A percentile compares a stretch with the other conserved stretches of the same genome.
Evolutionary conservation across 2,113 vertebrate species (phyloP).

Genomic region (Dinomys branickii): DNA sequence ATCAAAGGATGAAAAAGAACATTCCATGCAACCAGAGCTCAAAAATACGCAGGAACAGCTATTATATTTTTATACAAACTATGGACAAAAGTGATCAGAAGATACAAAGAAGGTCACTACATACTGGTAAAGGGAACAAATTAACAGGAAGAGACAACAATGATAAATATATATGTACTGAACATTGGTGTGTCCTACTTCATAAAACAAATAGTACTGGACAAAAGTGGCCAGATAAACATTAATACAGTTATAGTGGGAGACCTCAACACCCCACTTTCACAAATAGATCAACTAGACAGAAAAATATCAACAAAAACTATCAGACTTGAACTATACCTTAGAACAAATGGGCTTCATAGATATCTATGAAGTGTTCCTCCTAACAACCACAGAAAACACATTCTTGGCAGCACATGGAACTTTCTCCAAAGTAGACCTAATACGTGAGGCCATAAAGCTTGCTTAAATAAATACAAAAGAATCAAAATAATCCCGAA

Average conservation of each 20-base stretch:
- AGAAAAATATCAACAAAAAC: background rate
- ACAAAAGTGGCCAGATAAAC: background rate
- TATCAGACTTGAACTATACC: background rate
- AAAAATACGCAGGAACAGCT: background rate
- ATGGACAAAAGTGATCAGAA: background rate
- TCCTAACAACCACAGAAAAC: background rate
- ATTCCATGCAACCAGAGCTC: background rate
- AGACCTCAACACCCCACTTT: background rate
- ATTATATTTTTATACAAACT: background rate
- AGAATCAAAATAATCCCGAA: background rate
- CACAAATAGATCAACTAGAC: background rate
- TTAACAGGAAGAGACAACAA: background rate
- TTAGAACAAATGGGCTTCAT: background rate
- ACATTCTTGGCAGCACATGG: background rate
- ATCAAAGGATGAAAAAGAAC: background rate
- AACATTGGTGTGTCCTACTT: background rate
- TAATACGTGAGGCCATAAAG: background rate
- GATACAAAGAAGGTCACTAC: background rate
- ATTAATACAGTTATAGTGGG: background rate
- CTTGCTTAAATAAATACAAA: background rate
- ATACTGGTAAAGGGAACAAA: background rate
- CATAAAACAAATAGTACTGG: background rate
- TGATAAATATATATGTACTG: background rate
- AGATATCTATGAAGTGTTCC: background rate
- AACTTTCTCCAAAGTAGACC: background rate